Evolutionary conservation across 2,797 vertebrate species (phyloP).

Genomic region (Urophycis tenuis): DNA sequence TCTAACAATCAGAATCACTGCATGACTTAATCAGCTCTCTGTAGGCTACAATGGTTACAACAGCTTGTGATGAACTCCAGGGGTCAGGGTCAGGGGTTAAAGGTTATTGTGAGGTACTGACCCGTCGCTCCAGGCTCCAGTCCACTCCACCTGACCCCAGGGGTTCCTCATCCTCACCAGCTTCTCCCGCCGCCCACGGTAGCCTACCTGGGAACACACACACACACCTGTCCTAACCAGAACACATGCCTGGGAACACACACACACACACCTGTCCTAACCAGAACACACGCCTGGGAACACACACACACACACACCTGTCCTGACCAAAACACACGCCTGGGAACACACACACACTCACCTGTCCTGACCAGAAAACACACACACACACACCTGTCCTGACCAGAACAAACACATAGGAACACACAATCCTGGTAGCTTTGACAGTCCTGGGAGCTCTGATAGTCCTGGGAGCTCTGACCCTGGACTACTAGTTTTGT

Average conservation of each 20-base stretch:
- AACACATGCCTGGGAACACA: neutral
- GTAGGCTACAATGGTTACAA: neutral
- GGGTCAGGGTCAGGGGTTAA: neutral
- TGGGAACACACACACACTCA: slow-evolving; percentile 39
- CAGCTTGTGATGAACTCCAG: neutral
- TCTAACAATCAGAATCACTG: neutral
- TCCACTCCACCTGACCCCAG: slow-evolving; percentile 92
- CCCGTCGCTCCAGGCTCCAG: slow-evolving; percentile 86
- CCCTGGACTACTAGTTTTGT: neutral
- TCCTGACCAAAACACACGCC: slow-evolving; percentile 44
- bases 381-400: neutral
- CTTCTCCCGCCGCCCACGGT: slow-evolving; percentile 69
- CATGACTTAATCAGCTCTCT: neutral
- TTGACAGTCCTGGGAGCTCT: too few relatives aligned
- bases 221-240: neutral
- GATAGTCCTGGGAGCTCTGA: too few relatives aligned
- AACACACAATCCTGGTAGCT: too few relatives aligned
- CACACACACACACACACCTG: neutral
- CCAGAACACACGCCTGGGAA: neutral
- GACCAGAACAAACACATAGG: neutral
- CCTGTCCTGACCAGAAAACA: too few relatives aligned
- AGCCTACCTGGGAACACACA: slow-evolving; percentile 69
- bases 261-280: neutral
- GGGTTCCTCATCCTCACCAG: slow-evolving; percentile 86
- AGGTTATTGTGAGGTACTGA: slow-evolving; percentile 25